A percentile compares a stretch with the other conserved stretches of the same genome.
Evolutionary conservation across 2,113 vertebrate species (phyloP).

Genomic region (Erpornis zantholeuca): DNA sequence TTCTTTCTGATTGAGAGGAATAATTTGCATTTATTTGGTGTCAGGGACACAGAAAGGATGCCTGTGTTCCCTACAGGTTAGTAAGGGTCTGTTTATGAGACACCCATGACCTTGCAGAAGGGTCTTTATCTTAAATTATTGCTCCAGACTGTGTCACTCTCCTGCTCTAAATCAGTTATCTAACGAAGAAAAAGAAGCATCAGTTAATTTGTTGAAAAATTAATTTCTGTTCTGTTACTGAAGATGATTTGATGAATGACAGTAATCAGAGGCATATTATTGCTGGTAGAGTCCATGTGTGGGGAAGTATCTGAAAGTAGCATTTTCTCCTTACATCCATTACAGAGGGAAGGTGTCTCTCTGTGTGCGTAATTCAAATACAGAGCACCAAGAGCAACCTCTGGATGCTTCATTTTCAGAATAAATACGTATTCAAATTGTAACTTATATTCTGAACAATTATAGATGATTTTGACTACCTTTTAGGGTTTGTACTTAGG

Average conservation of each 20-base stretch:
- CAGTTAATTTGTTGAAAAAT: neutral
- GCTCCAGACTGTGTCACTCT: neutral
- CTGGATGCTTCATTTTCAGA: neutral
- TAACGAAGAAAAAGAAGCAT: neutral
- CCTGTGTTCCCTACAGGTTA: accelerated
- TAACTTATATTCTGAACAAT: neutral
- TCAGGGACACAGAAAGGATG: neutral
- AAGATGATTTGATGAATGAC: neutral
- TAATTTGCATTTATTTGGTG: neutral
- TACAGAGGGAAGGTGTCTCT: neutral
- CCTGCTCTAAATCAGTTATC: neutral
- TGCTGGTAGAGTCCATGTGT: no score
- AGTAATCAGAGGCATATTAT: neutral
- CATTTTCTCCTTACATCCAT: neutral
- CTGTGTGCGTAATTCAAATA: neutral
- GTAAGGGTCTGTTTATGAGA: neutral
- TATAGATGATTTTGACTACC: neutral
- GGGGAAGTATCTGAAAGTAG: neutral
- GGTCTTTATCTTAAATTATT: neutral
- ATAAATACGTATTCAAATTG: neutral
- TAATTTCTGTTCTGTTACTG: neutral
- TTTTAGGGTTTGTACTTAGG: neutral
- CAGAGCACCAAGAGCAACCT: neutral
- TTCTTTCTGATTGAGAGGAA: neutral
- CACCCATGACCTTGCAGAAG: neutral